Conservation (phyloP, 2,797 vertebrate genomes). For the Sebastes oblongus region DNA sequence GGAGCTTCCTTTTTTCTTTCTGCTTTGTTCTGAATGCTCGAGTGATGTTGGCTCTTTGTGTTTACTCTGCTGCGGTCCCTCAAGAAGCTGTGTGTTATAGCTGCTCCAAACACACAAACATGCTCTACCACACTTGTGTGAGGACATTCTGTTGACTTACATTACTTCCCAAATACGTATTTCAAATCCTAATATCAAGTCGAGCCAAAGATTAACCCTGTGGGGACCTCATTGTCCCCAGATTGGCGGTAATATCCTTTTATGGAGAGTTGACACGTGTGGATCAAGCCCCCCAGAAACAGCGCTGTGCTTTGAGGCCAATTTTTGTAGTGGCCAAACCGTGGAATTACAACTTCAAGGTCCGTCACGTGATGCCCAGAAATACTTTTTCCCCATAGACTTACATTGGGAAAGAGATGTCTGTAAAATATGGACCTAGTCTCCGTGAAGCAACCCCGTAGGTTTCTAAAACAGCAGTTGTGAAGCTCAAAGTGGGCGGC, state of each 20-base stretch:
- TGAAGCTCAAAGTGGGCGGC: too few species aligned
- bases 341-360: neutral
- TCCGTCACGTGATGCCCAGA: neutral
- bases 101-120: neutral
- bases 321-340: neutral
- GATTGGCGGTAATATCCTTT: neutral
- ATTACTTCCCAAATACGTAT: neutral
- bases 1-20: constrained; percentile 30
- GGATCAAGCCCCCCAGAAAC: neutral
- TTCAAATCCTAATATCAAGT: neutral
- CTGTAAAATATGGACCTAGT: neutral
- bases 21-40: neutral
- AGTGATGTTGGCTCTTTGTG: neutral
- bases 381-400: neutral
- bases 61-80: neutral
- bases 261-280: neutral
- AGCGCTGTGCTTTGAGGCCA: neutral
- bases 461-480: too few species aligned
- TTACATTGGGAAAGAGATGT: neutral
- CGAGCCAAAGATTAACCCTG: neutral
- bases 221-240: neutral
- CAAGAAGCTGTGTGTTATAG: neutral
- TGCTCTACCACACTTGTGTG: neutral
- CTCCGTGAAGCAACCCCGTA: too few species aligned
- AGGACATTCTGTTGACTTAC: neutral